Evolutionary conservation across 2,797 vertebrate species (phyloP).

Genomic region (Oreochromis grahami): DNA sequence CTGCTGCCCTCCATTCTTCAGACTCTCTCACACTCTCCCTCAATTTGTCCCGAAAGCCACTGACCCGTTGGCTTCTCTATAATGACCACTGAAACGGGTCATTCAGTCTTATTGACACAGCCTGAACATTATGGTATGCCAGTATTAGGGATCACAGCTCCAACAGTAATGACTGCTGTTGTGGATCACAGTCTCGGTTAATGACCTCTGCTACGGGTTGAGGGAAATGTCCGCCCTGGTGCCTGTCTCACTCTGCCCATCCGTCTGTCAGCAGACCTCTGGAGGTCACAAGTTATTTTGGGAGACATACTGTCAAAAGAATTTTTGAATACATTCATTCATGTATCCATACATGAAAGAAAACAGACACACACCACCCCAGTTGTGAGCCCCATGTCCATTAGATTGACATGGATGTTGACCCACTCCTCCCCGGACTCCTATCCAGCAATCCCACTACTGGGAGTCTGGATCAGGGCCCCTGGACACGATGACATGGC

Average conservation of each 20-base stretch:
- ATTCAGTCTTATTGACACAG: slow-evolving; percentile 57
- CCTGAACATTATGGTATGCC: slow-evolving; percentile 50
- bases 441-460: slow-evolving; percentile 26
- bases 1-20: slow-evolving; percentile 43
- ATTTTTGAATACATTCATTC: slow-evolving; percentile 44
- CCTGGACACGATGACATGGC: slow-evolving; percentile 16
- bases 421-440: slow-evolving; percentile 7
- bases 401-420: slow-evolving; percentile 47
- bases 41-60: slow-evolving; percentile 37
- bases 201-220: slow-evolving; percentile 47
- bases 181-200: slow-evolving; percentile 62
- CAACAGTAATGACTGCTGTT: slow-evolving; percentile 56
- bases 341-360: slow-evolving; percentile 33
- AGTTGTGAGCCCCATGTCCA: slow-evolving; percentile 14
- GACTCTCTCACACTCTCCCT: slow-evolving; percentile 6
- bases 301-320: slow-evolving; percentile 4
- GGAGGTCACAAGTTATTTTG: slow-evolving; percentile 33
- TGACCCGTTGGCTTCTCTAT: slow-evolving; percentile 53
- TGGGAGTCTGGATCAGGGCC: slow-evolving; percentile 26
- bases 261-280: slow-evolving; percentile 32
- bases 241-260: slow-evolving; percentile 34
- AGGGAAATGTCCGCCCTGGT: slow-evolving; percentile 23
- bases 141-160: slow-evolving; percentile 32
- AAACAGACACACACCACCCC: slow-evolving; percentile 15
- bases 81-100: slow-evolving; percentile 62